phyloP scores from a whole-genome alignment of 2,113 vertebrate species.

The Forbesichthys papilliferus region DNA sequence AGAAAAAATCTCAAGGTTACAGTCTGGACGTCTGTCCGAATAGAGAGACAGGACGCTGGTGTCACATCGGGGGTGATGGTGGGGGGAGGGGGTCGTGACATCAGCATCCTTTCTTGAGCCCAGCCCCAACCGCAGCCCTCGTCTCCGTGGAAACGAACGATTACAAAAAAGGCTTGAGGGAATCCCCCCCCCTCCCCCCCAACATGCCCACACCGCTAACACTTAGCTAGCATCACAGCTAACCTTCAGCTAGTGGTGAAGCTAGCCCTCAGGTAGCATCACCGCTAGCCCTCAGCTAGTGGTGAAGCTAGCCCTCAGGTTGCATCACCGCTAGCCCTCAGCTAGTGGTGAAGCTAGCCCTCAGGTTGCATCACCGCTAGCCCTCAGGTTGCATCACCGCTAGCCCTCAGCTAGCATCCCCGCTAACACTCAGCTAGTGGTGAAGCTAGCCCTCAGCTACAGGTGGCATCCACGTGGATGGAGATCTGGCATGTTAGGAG shows the following conservation, averaged over 20 bases:
- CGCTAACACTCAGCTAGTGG: no score
- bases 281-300: not conserved
- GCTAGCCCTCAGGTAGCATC: not conserved
- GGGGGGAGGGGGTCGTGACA: slow-evolving; percentile 6
- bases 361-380: no score
- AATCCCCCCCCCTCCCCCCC: not conserved
- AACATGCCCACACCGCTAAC: not conserved
- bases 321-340: no score
- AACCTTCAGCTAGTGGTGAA: slow-evolving; percentile 7
- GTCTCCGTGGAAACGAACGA: slow-evolving; percentile 12
- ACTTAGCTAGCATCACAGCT: no score
- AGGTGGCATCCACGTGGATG: not conserved
- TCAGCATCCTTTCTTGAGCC: not conserved
- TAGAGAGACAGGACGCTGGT: slow-evolving; percentile 65
- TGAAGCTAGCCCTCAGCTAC: no score
- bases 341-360: no score
- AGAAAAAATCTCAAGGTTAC: slow-evolving; percentile 73
- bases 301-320: no score
- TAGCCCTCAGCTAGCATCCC: no score
- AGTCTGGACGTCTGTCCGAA: slow-evolving; percentile 64
- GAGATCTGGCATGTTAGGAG: slow-evolving; percentile 3
- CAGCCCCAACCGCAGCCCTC: slow-evolving; percentile 18
- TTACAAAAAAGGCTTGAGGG: not conserved
- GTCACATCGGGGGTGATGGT: slow-evolving; percentile 22
- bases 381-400: rapidly evolving